Evolutionary conservation across 2,797 vertebrate species (phyloP), one percentile per base, ranked within the genome.

Genomic region (Mormyrops attenuatus): DNA sequence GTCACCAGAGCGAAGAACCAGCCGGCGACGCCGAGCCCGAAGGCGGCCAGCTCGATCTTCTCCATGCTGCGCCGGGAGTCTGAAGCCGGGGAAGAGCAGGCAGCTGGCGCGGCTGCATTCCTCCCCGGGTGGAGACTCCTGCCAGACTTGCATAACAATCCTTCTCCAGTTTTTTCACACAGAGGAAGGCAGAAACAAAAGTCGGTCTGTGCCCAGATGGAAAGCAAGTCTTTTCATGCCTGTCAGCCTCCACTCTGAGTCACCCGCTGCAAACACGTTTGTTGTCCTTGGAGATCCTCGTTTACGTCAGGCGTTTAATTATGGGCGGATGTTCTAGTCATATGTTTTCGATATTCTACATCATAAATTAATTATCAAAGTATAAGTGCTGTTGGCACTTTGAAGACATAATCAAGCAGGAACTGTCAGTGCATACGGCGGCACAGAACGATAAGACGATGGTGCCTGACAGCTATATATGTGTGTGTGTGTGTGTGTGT

Each of bases 1-100:
- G 96, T 96, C 22, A 98, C 94, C 5, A 98, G 93, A 91, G 95
- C 91, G 0, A 96, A 97, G 60, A 99, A 50, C 97, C 98, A 99
- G 91, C 98, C 98, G 0, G 94, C 89, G 90, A 96, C 90, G 0
- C 96, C 96, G 91, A 98, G 92, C 3, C 90, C 93, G 4, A 95
- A 92, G 53, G 92, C 93, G 4, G 92, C 89, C 7, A 94, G 90
- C 91, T 96, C 96, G 91, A 95, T 86, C 89, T 90, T 91, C 85
- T 92, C 82, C 96, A 96, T 96, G 93, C 69, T 92, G 50, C 52
- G 11, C 47, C 13, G 22, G 53, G 13, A 22, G 17, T 20, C 90
- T 92, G 90, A 22, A 63, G 85, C 80, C 52, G 52, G 38, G 47
- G 20, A 2, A 8, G n/a, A 92, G 92, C 90, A 44, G 92, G 5